Base-by-base conservation (phyloP, 2,888 invertebrate species). In the Drosophila algonquin region DNA sequence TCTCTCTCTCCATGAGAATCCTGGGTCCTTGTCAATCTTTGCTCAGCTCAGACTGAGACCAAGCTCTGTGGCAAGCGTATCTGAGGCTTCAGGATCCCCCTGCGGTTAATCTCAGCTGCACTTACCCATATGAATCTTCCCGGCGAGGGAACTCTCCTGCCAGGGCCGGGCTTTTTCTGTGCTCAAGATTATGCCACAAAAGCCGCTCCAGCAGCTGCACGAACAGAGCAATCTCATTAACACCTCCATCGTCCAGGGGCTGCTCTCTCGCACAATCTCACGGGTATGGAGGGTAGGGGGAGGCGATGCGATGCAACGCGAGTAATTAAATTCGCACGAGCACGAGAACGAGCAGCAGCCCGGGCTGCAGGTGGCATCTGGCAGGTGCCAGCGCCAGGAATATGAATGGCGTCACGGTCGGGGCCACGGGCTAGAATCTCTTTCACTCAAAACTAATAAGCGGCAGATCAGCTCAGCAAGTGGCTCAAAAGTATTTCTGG, bases 271-370 rank as follows among this genome's bases (percentile, higher is more conserved):
- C 32, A n/a, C 51, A 40, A 4, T 1, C 14, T 35, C 35, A 14
- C 40, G 14, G 40, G 1, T 5, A 6, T 6, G 2, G 14, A 14
- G 40, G 40, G 5, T 5, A 14, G 40, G 2, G 3, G 40, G 12
- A n/a, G 14, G 7, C 14, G 12, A 27, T 27, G 24, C 24, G 50
- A 21, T 21, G 21, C 21, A 3, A 24, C 48, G 18, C 18, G 50
- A 63, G 73, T 64, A 73, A 73, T 73, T 73, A 73, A 73, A 65
- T 73, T 60, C 65, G 48, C 35, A 46, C 61, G 46, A 40, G 14
- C 14, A 21, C 35, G 12, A 12, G 48, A 10, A 21, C 35, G 5
- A 12, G 35, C 35, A 12, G 35, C 4, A 9, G 35, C 32, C 9
- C 9, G 12, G 12, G 4, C 1, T 12, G 40, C 40, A 40, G 40